phyloP scores from a whole-genome alignment of 2,113 vertebrate genomes.

The Phyllostomus hastatus region DNA sequence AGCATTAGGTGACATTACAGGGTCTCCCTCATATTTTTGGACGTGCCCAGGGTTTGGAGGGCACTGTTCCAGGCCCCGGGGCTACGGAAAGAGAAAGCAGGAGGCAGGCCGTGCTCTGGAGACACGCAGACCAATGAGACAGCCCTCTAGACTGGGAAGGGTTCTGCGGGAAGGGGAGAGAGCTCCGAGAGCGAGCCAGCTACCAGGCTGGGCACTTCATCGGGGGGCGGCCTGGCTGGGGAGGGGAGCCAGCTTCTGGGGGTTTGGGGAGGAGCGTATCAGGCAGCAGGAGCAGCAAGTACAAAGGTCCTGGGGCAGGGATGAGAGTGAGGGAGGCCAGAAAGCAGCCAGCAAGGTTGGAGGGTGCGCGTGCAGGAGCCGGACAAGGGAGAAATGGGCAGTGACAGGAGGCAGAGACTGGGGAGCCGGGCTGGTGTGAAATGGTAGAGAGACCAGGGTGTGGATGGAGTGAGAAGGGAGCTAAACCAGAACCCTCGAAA shows the following conservation, averaged over 20 bases:
- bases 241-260: not conserved
- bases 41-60: not conserved
- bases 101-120: not conserved
- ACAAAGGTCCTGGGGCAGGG: not conserved
- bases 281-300: not conserved
- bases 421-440: not conserved
- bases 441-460: fast-evolving
- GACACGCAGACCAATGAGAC: fast-evolving
- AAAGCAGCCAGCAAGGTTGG: not conserved
- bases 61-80: not conserved
- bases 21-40: not conserved
- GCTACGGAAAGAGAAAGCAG: not conserved
- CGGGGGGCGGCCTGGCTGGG: not conserved
- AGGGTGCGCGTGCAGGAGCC: fast-evolving
- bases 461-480: too few species aligned
- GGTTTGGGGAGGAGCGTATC: not conserved
- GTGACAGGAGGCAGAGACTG: not conserved
- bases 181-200: not conserved
- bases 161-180: not conserved
- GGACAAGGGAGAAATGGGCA: not conserved
- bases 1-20: not conserved
- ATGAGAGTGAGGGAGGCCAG: not conserved
- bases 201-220: not conserved
- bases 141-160: not conserved
- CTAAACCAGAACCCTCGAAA: not conserved